Conservation (phyloP, 1,140 invertebrate species). For the Drosophila truncata region DNA sequence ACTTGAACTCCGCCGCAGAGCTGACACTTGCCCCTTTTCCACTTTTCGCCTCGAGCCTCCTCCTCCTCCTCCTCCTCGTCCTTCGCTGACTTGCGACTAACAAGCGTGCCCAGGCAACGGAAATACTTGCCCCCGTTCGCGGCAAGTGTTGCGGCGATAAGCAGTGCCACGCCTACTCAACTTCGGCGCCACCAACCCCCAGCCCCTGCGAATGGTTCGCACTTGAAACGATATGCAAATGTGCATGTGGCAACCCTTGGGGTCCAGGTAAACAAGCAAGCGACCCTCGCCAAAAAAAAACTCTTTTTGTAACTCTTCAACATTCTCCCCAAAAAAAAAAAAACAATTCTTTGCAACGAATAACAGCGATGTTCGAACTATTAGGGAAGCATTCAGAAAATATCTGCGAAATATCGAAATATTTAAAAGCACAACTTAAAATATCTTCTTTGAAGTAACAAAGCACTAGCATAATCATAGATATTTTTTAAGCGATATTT, state of each 20-base stretch:
- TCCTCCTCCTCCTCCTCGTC: too few species aligned
- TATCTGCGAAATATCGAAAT: neutral
- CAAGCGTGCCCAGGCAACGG: conserved; percentile 79
- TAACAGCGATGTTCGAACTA: conserved; percentile 2
- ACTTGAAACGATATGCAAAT: conserved; percentile 80
- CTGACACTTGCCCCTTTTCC: conserved; percentile 36
- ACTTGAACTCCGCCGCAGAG: conserved; percentile 31
- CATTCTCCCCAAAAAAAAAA: conserved; percentile 24
- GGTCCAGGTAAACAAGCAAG: conserved; percentile 51
- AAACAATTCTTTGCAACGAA: conserved; percentile 16
- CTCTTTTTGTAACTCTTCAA: conserved; percentile 33
- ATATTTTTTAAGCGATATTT: neutral
- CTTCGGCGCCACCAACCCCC: neutral
- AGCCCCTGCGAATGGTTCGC: conserved; percentile 15
- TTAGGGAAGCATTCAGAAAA: neutral
- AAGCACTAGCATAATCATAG: neutral
- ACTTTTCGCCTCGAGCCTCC: conserved; percentile 10
- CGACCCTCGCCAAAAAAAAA: conserved; percentile 43
- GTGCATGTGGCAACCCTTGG: conserved; percentile 61
- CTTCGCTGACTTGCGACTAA: conserved; percentile 45
- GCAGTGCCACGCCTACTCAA: conserved; percentile 55
- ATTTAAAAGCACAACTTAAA: neutral
- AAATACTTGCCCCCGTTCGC: conserved; percentile 65
- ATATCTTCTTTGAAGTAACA: too few species aligned
- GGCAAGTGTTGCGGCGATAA: conserved; percentile 78